These are phyloP conservation scores for Rhyzopertha dominica DNA, from an alignment of 1,140 invertebrate species.

Conservation along the genomic window DNA sequence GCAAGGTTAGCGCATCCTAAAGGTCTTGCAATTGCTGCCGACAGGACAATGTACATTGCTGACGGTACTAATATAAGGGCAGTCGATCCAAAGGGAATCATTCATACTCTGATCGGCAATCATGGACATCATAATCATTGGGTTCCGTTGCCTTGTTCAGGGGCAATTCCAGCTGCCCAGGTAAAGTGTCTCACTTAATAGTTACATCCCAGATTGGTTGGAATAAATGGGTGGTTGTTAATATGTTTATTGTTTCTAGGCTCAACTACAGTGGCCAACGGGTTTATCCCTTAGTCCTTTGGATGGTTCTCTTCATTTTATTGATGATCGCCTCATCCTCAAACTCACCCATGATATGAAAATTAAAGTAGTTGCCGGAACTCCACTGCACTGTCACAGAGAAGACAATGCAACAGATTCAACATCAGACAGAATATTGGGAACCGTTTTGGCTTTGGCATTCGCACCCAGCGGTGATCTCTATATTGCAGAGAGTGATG, in stretches of 20 bases:
- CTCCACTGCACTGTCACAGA: constrained; percentile 76
- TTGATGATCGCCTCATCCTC: constrained; percentile 88
- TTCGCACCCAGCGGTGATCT: constrained; percentile 91
- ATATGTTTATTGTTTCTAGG: constrained; percentile 52
- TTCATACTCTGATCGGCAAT: constrained; percentile 89
- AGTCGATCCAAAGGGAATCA: constrained; percentile 86
- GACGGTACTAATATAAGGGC: constrained; percentile 90
- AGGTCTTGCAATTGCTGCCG: constrained; percentile 87
- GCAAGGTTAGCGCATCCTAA: constrained; percentile 95
- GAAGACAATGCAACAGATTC: constrained; percentile 38
- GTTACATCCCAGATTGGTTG: constrained; percentile 9
- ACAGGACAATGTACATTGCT: constrained; percentile 90
- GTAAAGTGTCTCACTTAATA: constrained; percentile 36
- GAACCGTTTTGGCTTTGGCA: constrained; percentile 75
- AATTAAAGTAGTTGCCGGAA: constrained; percentile 84
- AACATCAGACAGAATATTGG: constrained; percentile 52
- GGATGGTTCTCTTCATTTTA: constrained; percentile 90
- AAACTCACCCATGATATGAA: constrained; percentile 89
- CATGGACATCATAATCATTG: constrained; percentile 88
- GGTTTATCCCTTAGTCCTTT: constrained; percentile 87
- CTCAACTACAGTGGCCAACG: constrained; percentile 93
- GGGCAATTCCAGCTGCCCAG: constrained; percentile 68
- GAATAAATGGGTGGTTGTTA: constrained; percentile 25
- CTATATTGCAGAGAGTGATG: constrained; percentile 90
- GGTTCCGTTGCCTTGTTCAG: constrained; percentile 80